phyloP scores from a whole-genome alignment of 37 sponge, comb jelly and placozoan species.

The Amphimedon queenslandica region DNA sequence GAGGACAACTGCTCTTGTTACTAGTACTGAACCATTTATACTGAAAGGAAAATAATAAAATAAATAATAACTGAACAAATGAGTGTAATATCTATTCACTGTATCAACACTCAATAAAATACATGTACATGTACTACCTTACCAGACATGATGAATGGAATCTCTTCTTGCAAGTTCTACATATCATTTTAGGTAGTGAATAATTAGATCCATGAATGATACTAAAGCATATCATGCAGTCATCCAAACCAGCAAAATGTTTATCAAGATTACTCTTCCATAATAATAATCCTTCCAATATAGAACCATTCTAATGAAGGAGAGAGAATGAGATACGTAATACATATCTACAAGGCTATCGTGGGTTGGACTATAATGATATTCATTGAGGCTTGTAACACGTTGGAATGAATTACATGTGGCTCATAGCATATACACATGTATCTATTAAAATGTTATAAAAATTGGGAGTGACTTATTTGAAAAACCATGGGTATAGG shows the following conservation, averaged over 20 bases:
- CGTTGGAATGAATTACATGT: too few species aligned
- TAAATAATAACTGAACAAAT: too few species aligned
- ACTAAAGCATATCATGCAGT: constrained; percentile 98
- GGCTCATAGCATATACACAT: too few species aligned
- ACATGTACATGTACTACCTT: constrained; percentile 9
- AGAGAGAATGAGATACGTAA: too few species aligned
- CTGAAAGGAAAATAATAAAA: constrained; percentile 37
- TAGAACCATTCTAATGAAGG: constrained; percentile 88
- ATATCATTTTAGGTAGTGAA: constrained; percentile 82
- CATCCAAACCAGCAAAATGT: constrained; percentile 90
- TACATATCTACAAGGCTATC: too few species aligned
- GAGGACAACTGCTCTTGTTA: constrained; percentile 85
- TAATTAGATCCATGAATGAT: constrained; percentile 91
- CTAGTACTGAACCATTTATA: constrained; percentile 99
- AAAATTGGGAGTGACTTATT: too few species aligned
- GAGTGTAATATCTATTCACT: too few species aligned
- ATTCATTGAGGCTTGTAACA: too few species aligned
- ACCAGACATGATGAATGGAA: constrained; percentile 91
- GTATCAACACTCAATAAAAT: too few species aligned
- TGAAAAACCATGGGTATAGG: too few species aligned
- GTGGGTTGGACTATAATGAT: too few species aligned
- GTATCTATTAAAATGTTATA: too few species aligned
- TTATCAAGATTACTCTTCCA: constrained; percentile 94
- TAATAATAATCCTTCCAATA: constrained; percentile 75
- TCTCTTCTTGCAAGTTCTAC: constrained; percentile 91